Evolutionary conservation across 2,888 invertebrate species (phyloP).

Genomic region (Papilio protenor): DNA sequence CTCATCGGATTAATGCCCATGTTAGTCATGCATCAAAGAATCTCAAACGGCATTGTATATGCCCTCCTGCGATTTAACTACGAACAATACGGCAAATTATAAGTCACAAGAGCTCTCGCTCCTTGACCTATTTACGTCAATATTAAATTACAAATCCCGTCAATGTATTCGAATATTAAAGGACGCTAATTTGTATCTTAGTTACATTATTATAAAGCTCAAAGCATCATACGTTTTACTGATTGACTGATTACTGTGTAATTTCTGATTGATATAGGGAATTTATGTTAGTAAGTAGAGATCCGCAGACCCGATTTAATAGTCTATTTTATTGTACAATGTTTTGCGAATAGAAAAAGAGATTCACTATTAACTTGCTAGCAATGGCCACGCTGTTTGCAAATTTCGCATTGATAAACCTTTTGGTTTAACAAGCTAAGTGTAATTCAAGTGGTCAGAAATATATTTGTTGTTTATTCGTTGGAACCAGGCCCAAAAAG

Average conservation of each 20-base stretch:
- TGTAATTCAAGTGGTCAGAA: too few species aligned
- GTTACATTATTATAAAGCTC: slow-evolving; percentile 39
- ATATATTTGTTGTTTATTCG: too few species aligned
- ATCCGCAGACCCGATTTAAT: background rate
- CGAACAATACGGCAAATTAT: slow-evolving; percentile 79
- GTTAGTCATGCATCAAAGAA: slow-evolving; percentile 82
- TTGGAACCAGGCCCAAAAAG: too few species aligned
- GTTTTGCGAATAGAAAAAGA: background rate
- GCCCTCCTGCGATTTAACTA: slow-evolving; percentile 66
- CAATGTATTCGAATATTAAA: slow-evolving; percentile 32
- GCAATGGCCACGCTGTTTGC: too few species aligned
- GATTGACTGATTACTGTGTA: slow-evolving; percentile 28
- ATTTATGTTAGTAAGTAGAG: background rate
- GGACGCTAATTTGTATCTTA: slow-evolving; percentile 23
- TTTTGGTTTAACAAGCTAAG: too few species aligned
- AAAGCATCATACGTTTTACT: background rate
- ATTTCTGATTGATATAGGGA: background rate
- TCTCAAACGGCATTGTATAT: slow-evolving; percentile 66
- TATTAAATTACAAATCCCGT: slow-evolving; percentile 60
- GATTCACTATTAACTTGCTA: background rate
- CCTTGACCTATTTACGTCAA: slow-evolving; percentile 76
- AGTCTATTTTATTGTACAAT: background rate
- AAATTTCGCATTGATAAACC: background rate
- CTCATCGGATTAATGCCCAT: slow-evolving; percentile 76
- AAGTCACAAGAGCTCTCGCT: slow-evolving; percentile 70